Conservation (phyloP, 2,888 invertebrate genomes). For the Microchrysa polita region DNA sequence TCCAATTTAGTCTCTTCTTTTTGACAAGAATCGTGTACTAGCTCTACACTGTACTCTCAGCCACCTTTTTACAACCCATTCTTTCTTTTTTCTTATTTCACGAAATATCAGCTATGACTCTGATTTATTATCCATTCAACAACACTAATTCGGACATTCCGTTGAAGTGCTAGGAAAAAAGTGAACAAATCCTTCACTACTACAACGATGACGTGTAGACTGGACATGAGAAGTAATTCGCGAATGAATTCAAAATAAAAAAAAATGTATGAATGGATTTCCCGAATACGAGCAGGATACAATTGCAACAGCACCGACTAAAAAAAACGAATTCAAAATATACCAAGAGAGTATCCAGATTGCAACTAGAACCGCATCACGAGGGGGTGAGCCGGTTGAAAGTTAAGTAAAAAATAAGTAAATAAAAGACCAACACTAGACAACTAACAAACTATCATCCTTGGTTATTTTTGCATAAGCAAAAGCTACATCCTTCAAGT, state of each 20-base stretch:
- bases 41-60: no score
- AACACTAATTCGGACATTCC: no score
- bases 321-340: not conserved
- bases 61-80: no score
- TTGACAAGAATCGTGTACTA: no score
- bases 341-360: not conserved
- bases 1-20: no score
- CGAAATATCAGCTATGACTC: no score
- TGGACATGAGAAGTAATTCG: slow-evolving; percentile 34
- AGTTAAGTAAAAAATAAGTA: not conserved
- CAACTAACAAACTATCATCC: not conserved
- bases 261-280: slow-evolving; percentile 17
- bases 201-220: slow-evolving; percentile 36
- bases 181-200: slow-evolving; percentile 16
- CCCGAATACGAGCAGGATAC: not conserved
- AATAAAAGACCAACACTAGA: not conserved
- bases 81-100: no score
- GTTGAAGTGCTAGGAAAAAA: slow-evolving; percentile 14
- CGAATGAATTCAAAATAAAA: not conserved
- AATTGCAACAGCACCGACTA: not conserved
- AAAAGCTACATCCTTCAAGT: slow-evolving; percentile 4
- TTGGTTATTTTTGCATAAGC: not conserved
- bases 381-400: not conserved
- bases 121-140: no score
- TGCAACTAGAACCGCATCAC: no score